Conservation (phyloP, 2,113 vertebrate genomes). For the Prinia subflava region DNA sequence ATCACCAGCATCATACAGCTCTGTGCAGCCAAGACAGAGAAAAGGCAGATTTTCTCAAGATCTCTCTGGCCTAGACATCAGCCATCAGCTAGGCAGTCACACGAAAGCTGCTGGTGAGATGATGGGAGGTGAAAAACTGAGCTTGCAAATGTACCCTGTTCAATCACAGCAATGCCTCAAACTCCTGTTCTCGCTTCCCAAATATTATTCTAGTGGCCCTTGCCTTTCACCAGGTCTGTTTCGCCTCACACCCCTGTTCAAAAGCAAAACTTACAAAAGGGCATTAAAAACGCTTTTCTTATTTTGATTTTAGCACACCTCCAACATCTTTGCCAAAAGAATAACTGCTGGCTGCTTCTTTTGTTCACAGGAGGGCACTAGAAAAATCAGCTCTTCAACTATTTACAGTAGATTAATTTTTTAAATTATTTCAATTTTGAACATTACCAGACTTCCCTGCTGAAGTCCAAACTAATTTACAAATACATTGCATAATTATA, state of each 20-base stretch:
- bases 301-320: background rate
- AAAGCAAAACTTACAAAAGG: background rate
- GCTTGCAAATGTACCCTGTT: background rate
- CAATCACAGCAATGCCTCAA: background rate
- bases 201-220: background rate
- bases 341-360: background rate
- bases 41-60: background rate
- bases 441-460: background rate
- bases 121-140: background rate
- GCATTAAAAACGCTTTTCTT: background rate
- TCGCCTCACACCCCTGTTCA: background rate
- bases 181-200: background rate
- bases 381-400: background rate
- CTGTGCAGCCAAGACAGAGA: background rate
- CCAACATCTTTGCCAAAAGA: background rate
- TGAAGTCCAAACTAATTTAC: background rate
- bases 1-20: background rate
- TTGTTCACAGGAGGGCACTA: background rate
- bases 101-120: background rate
- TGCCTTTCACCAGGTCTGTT: background rate
- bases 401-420: background rate
- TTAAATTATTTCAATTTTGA: background rate
- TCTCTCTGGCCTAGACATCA: background rate
- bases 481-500: background rate
- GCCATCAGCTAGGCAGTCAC: background rate